Base-by-base conservation (phyloP, 2,888 invertebrate species). In the Ennomos fuscantarius region DNA sequence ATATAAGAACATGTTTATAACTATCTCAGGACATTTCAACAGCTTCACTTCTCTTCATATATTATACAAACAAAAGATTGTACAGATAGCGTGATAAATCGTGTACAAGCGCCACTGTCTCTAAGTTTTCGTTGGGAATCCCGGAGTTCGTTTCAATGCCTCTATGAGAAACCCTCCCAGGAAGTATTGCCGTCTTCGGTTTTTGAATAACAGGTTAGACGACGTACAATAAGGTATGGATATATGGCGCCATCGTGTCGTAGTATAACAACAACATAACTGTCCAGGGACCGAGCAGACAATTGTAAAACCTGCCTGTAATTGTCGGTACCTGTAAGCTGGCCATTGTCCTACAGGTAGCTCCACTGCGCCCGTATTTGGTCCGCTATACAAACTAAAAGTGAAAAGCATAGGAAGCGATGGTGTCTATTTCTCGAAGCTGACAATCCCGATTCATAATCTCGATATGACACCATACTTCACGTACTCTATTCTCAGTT, bases 231-330 rank as follows among this genome's bases (percentile, higher is more conserved):
- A 72, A 79, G 60, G 67, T 57, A 66, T 72, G 73, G 72, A 74
- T 74, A 76, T 79, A 79, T 83, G 91, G 91, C 91, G 91, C 90
- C 90, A 85, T 75, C 70, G 61, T 54, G 87, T 81, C 89, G 87
- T 56, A 54, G 56, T 37, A 47, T 50, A 74, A 82, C 75, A 79
- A 81, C 75, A 79, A 81, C 74, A 79, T 87, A 89, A 89, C 89
- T 85, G 88, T 83, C 70, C 60, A 65, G 67, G 72, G 70, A 79
- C 73, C 69, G 72, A 78, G 65, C 76, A 70, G 73, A 73, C 75
- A 70, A 73, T 76, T 75, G 75, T 73, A 72, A 72, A 74, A 71
- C 67, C 60, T 68, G 51, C 69, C 70, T 69, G 68, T 78, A 85
- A 85, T 85, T 54, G 69, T 70, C 70, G 68, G 78, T 86, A 85